phyloP scores from a whole-genome alignment of 2,888 invertebrate species.

The Allygus modestus region DNA sequence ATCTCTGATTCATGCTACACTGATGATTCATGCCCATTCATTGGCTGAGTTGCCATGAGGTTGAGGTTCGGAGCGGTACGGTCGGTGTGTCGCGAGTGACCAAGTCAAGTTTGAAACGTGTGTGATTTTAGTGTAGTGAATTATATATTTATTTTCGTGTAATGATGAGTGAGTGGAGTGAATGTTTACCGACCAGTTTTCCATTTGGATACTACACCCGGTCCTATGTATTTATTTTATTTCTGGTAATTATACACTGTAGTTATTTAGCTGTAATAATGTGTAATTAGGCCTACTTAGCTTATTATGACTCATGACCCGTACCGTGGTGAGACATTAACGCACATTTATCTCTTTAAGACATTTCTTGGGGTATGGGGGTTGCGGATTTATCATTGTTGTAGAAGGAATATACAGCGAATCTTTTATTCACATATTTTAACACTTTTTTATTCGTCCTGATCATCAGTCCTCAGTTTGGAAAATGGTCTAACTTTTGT shows the following conservation, averaged over 20 bases:
- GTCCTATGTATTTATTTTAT: background rate
- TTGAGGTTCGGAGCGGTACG: background rate
- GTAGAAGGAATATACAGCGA: too few relatives aligned
- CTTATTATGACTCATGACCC: too few relatives aligned
- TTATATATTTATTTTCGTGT: background rate
- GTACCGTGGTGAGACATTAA: too few relatives aligned
- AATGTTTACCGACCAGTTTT: background rate
- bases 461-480: too few relatives aligned
- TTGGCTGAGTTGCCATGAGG: slow-evolving; percentile 8
- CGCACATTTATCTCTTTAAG: too few relatives aligned
- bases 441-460: too few relatives aligned
- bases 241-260: background rate
- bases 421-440: too few relatives aligned
- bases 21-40: slow-evolving; percentile 33
- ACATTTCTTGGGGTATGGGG: too few relatives aligned
- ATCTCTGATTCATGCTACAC: slow-evolving; percentile 16
- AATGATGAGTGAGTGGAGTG: background rate
- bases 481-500: too few relatives aligned
- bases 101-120: background rate
- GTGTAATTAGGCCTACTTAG: too few relatives aligned
- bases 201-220: background rate
- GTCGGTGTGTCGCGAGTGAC: background rate
- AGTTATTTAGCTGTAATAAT: too few relatives aligned
- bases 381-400: too few relatives aligned
- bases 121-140: slow-evolving; percentile 18